Conservation (phyloP, 2,888 invertebrate species). For the Agriopis aurantiaria region DNA sequence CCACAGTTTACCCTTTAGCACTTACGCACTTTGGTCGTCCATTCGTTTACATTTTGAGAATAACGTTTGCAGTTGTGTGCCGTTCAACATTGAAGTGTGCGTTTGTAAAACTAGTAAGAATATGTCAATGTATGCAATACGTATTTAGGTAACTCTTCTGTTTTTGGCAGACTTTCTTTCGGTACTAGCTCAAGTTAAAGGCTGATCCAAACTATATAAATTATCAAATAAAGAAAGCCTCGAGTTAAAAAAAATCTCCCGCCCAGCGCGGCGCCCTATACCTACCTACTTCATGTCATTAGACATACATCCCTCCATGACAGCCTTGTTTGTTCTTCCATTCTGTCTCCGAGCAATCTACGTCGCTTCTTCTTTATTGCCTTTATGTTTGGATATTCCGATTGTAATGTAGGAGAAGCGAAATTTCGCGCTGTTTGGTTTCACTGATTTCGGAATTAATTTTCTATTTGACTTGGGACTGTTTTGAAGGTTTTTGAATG, state of each 20-base stretch:
- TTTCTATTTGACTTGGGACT: conserved; percentile 24
- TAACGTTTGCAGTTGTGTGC: no score
- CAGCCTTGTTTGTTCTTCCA: conserved; percentile 28
- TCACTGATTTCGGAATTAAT: conserved; percentile 23
- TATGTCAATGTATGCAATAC: no score
- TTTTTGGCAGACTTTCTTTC: no score
- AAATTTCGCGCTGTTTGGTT: conserved; percentile 32
- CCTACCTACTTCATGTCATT: conserved; percentile 8
- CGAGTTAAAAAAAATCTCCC: not conserved
- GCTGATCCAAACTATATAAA: no score
- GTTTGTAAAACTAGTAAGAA: no score
- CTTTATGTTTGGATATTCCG: conserved; percentile 29
- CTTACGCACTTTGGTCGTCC: no score
- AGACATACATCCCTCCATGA: conserved; percentile 15
- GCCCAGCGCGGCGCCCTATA: not conserved
- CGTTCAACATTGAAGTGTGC: no score
- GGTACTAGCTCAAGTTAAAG: no score
- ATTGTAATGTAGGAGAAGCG: conserved; percentile 29
- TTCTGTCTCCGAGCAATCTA: conserved; percentile 25
- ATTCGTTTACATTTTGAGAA: no score
- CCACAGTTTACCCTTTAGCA: no score
- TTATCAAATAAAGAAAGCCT: no score
- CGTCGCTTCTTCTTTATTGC: conserved; percentile 27
- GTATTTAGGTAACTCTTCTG: no score
- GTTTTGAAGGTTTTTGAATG: conserved; percentile 21